phyloP scores from a whole-genome alignment of 2,113 vertebrate genomes.

The Crotophaga sulcirostris region DNA sequence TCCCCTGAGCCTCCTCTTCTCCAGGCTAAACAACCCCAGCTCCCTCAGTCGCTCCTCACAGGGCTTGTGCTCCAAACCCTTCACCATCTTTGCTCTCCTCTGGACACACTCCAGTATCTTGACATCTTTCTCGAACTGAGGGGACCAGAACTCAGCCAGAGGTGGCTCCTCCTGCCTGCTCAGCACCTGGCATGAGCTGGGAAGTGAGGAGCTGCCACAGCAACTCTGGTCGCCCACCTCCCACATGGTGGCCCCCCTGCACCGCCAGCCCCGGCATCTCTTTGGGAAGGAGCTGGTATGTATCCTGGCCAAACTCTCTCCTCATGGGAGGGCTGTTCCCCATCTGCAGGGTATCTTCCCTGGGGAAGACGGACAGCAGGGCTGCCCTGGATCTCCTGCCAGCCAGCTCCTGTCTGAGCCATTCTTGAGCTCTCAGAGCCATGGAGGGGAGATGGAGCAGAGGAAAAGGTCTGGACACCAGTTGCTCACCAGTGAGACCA shows the following conservation, averaged over 20 bases:
- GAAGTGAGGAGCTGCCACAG: neutral
- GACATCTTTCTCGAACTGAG: too few relatives aligned
- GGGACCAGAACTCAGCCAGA: too few relatives aligned
- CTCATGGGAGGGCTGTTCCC: neutral
- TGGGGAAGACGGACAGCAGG: neutral
- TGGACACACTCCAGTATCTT: too few relatives aligned
- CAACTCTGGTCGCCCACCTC: neutral
- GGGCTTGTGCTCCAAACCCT: too few relatives aligned
- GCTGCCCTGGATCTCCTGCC: neutral
- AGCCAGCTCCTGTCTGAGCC: neutral
- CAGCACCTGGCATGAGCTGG: neutral
- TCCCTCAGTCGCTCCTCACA: too few relatives aligned
- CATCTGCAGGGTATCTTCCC: neutral
- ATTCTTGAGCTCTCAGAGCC: neutral
- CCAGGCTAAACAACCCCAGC: too few relatives aligned
- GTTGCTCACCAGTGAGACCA: accelerated
- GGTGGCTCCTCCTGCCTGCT: neutral
- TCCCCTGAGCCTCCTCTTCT: too few relatives aligned
- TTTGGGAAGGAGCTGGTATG: neutral
- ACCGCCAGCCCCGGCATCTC: neutral
- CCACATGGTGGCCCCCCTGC: neutral
- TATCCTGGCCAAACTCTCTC: neutral
- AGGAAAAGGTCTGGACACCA: neutral
- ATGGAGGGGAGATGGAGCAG: neutral
- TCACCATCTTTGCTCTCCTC: too few relatives aligned